Percentiles rank a stretch among this genome's conserved stretches.
Conservation (phyloP, 2,888 invertebrate species). For the Temnothorax unifasciatus region DNA sequence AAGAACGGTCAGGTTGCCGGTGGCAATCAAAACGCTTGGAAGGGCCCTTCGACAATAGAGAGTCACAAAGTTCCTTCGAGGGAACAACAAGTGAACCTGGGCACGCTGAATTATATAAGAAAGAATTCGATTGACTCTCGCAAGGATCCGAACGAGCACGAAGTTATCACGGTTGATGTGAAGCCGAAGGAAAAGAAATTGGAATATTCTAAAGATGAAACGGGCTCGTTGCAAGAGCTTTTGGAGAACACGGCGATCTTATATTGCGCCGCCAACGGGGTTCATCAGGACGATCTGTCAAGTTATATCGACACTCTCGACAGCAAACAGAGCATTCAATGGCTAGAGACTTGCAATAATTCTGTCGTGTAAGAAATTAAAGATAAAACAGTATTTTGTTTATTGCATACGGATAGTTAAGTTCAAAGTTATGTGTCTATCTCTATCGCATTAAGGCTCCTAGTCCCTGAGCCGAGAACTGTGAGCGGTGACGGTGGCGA, state of each 20-base stretch:
- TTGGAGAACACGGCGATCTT: slow-evolving; percentile 82
- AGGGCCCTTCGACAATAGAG: background rate
- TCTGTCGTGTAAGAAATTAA: slow-evolving; percentile 24
- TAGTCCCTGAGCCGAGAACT: too few species aligned
- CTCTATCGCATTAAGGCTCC: background rate
- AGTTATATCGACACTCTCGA: slow-evolving; percentile 81
- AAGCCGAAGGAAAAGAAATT: slow-evolving; percentile 33
- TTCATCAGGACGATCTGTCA: slow-evolving; percentile 80
- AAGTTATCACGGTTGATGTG: background rate
- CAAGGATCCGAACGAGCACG: slow-evolving; percentile 1
- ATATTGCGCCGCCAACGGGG: slow-evolving; percentile 83
- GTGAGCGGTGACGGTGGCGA: too few species aligned
- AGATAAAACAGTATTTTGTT: slow-evolving; percentile 21
- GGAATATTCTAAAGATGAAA: background rate
- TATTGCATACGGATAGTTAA: background rate
- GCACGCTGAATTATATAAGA: background rate
- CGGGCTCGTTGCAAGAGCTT: slow-evolving; percentile 75
- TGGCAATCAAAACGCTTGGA: slow-evolving; percentile 19
- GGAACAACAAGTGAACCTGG: slow-evolving; percentile 4
- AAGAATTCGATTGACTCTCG: slow-evolving; percentile 1
- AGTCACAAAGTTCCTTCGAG: slow-evolving; percentile 19
- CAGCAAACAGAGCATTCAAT: slow-evolving; percentile 78
- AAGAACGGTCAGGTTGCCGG: slow-evolving; percentile 46
- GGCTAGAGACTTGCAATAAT: slow-evolving; percentile 76
- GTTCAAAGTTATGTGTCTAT: slow-evolving; percentile 11